Evolutionary conservation across 1,140 invertebrate species (phyloP).

Genomic region (Wasmannia auropunctata): DNA sequence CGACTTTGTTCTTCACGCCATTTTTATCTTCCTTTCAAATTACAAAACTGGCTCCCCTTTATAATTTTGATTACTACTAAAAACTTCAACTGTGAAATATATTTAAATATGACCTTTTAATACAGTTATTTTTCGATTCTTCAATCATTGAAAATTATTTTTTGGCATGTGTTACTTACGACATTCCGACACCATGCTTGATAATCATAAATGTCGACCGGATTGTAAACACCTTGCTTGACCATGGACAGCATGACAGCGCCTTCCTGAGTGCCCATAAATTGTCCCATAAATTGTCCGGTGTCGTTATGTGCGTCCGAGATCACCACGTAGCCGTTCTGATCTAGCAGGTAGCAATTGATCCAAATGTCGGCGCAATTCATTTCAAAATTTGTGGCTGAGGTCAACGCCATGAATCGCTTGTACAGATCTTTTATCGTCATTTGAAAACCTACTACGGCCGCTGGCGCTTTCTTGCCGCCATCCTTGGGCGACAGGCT

Average conservation of each 20-base stretch:
- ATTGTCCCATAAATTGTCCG: slow-evolving; percentile 94
- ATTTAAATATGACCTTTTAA: neutral
- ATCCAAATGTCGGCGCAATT: slow-evolving; percentile 86
- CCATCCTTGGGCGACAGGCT: slow-evolving; percentile 94
- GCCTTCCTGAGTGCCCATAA: slow-evolving; percentile 94
- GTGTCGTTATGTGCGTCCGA: slow-evolving; percentile 89
- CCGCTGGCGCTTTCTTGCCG: slow-evolving; percentile 92
- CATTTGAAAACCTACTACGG: slow-evolving; percentile 95
- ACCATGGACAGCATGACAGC: slow-evolving; percentile 93
- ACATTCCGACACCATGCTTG: slow-evolving; percentile 90
- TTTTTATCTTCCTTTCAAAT: neutral
- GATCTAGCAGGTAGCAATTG: slow-evolving; percentile 95
- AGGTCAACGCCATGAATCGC: slow-evolving; percentile 90
- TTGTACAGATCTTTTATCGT: slow-evolving; percentile 88
- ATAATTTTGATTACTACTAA: neutral
- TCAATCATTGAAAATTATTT: neutral
- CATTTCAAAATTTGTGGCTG: slow-evolving; percentile 76
- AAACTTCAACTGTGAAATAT: neutral
- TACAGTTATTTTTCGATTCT: neutral
- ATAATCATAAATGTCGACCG: slow-evolving; percentile 93
- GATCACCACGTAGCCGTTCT: slow-evolving; percentile 95
- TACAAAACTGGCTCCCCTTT: neutral
- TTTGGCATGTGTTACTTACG: slow-evolving; percentile 70
- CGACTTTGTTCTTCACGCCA: neutral
- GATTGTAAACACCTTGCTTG: slow-evolving; percentile 90